Conservation (phyloP, 2,888 invertebrate species). For the Hesperia comma region DNA sequence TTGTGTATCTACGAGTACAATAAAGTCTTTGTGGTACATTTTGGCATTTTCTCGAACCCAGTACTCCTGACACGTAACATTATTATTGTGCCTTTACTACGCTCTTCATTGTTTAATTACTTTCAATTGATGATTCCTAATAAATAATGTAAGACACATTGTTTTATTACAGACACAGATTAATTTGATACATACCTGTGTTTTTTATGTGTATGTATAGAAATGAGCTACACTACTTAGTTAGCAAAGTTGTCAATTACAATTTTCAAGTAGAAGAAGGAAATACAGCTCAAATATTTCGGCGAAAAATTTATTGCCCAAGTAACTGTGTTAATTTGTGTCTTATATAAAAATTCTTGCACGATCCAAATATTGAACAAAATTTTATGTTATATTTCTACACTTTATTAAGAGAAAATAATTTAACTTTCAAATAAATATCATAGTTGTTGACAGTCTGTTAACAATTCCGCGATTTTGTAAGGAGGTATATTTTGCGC, state of each 20-base stretch:
- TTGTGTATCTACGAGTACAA: no score
- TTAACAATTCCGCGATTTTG: no score
- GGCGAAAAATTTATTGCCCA: not conserved
- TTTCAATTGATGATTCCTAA: not conserved
- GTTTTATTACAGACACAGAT: no score
- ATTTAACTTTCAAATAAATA: slow-evolving; percentile 80
- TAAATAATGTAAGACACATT: no score
- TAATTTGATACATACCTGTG: no score
- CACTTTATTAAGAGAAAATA: slow-evolving; percentile 63
- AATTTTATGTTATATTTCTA: slow-evolving; percentile 68
- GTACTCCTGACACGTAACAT: no score
- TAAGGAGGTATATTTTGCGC: no score
- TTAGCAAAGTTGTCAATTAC: not conserved
- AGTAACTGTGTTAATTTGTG: slow-evolving; percentile 27
- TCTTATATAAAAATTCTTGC: slow-evolving; percentile 48
- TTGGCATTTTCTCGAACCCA: no score
- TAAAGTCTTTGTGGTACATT: no score
- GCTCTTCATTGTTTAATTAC: not conserved
- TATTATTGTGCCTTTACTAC: not conserved
- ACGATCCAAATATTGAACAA: slow-evolving; percentile 63
- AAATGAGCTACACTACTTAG: no score
- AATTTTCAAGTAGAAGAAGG: no score
- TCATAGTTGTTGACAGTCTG: slow-evolving; percentile 80
- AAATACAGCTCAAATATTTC: not conserved
- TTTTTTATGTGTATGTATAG: no score